Evolutionary conservation across 2,797 vertebrate genomes (phyloP).

Genomic region (Phalloptychus januarius): DNA sequence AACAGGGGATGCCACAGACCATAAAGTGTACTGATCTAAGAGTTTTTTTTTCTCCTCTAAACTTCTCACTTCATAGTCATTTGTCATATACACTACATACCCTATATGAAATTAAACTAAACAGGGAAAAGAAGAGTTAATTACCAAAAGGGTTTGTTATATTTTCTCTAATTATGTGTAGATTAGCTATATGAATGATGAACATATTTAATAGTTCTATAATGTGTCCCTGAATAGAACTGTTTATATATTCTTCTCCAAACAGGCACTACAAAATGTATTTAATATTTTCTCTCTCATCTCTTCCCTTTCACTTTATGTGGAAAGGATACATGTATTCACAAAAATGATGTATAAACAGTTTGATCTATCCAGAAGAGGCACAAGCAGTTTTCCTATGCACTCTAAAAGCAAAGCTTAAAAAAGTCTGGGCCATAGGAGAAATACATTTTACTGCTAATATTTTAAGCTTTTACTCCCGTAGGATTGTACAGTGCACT

Average conservation of each 20-base stretch:
- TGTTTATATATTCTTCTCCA: background rate
- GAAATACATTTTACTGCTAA: background rate
- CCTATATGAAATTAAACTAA: background rate
- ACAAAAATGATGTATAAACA: background rate
- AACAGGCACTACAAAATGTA: background rate
- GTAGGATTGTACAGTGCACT: background rate
- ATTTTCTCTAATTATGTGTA: background rate
- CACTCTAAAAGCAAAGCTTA: background rate
- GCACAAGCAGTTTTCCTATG: background rate
- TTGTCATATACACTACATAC: background rate
- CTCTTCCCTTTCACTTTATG: background rate
- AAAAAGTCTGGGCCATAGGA: background rate
- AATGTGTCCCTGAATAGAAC: background rate
- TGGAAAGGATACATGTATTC: background rate
- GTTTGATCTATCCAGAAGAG: background rate
- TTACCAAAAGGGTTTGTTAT: background rate
- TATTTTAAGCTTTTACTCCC: background rate
- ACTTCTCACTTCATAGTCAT: background rate
- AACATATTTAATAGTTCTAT: background rate
- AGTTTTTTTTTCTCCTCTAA: background rate
- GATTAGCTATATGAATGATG: background rate
- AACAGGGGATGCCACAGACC: constrained; percentile 18
- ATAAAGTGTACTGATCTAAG: constrained; percentile 7
- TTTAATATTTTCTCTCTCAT: background rate
- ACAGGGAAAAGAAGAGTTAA: background rate